Conservation (phyloP, 2,888 invertebrate species). For the Sminthurinus aureus region DNA sequence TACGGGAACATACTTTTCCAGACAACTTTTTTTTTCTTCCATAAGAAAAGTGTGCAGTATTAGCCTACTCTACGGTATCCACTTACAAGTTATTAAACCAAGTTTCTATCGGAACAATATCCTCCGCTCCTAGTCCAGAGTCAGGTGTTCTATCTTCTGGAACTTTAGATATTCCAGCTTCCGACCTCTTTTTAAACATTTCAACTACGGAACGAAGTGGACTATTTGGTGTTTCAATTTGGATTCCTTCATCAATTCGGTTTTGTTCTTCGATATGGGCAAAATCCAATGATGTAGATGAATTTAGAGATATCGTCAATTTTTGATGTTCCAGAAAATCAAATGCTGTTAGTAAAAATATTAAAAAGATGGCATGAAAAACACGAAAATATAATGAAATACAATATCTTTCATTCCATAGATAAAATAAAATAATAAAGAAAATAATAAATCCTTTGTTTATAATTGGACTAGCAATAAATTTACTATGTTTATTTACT, state of each 20-base stretch:
- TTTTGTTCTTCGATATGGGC: conserved; percentile 34
- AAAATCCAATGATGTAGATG: conserved; percentile 52
- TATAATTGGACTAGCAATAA: too few species aligned
- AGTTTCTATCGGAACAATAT: conserved; percentile 44
- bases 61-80: too few species aligned
- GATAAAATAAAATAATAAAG: too few species aligned
- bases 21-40: too few species aligned
- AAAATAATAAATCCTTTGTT: too few species aligned
- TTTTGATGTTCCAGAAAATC: conserved; percentile 82
- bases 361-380: background rate
- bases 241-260: conserved; percentile 56
- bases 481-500: too few species aligned
- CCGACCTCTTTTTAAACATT: conserved; percentile 48
- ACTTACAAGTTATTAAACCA: too few species aligned
- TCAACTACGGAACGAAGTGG: conserved; percentile 58
- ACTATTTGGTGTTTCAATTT: conserved; percentile 58
- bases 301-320: conserved; percentile 63
- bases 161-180: conserved; percentile 35
- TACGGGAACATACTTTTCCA: too few species aligned
- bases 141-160: conserved; percentile 57
- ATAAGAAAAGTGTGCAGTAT: too few species aligned
- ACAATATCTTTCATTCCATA: too few species aligned
- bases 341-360: conserved; percentile 70
- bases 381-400: too few species aligned
- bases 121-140: conserved; percentile 57